Percentiles rank a stretch among this genome's conserved stretches.
Evolutionary conservation across 2,113 vertebrate genomes (phyloP).

Genomic region (Carlito syrichta): DNA sequence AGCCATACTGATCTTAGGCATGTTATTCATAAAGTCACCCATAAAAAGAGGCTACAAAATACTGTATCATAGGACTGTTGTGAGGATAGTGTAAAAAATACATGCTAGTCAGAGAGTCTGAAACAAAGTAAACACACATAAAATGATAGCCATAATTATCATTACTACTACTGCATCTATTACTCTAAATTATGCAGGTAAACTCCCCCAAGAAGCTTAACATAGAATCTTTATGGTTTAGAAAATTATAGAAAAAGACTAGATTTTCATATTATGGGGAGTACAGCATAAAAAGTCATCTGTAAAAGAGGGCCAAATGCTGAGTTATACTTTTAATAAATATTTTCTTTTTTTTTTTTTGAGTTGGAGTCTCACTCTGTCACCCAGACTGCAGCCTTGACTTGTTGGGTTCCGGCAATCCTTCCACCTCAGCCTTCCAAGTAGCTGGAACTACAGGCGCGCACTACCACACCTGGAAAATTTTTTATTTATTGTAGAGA

Average conservation of each 20-base stretch:
- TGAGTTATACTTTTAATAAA: background rate
- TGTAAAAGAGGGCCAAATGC: background rate
- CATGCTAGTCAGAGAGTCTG: background rate
- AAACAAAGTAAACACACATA: background rate
- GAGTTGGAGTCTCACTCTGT: too few species aligned
- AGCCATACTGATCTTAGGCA: background rate
- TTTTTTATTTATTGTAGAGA: too few species aligned
- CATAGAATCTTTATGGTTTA: background rate
- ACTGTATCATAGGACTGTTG: background rate
- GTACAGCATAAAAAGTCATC: background rate
- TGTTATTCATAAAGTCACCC: background rate
- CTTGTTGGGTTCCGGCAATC: too few species aligned
- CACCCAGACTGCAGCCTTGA: too few species aligned
- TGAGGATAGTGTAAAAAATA: background rate
- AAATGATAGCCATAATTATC: background rate
- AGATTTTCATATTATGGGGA: background rate
- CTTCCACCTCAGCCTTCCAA: too few species aligned
- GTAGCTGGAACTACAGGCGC: too few species aligned
- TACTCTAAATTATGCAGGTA: background rate
- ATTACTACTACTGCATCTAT: background rate
- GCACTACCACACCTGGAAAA: too few species aligned
- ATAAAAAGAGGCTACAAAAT: background rate
- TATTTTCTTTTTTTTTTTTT: too few species aligned
- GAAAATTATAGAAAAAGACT: conserved; percentile 15
- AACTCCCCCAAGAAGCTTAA: background rate